Evolutionary conservation across 2,113 vertebrate genomes (phyloP), one percentile per base, ranked within the genome.

Genomic region (Pygoscelis adeliae): DNA sequence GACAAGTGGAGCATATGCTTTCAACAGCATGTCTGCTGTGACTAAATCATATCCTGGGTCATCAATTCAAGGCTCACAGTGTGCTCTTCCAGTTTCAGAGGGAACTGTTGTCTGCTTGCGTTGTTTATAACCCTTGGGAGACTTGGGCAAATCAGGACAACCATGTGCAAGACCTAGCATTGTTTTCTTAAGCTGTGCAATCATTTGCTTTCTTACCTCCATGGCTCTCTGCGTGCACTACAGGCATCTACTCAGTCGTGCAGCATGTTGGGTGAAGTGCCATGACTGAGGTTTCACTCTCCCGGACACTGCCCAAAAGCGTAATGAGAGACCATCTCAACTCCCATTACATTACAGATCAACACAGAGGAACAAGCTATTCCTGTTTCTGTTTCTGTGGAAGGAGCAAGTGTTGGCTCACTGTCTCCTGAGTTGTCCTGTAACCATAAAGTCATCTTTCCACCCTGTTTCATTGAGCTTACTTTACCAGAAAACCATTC

Each of bases 1-100:
- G 83, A 87, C 92, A 97, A 95, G 78, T 46, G 59, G 73, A 95
- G 88, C 86, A 91, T 92, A 89, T 83, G 73, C 80, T 93, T 65
- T 85, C 76, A 77, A 74, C 92, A 95, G 73, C 66, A 38, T 85
- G 72, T 87, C 92, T 95, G 80, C 77, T 86, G 76, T 65, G 84
- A 74, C 88, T 74, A 77, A 89, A 92, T 94, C 81, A 77, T 83
- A 65, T 44, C 79, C 83, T 69, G 56, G 93, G 91, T 93, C 89
- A 96, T 85, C 76, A 76, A 18, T 67, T 87, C 88, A 84, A 79
- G 65, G 55, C 81, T 94, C 3, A 16, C 27, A 42, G 69, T 16
- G 23, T n/a, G 17, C 7, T 73, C 22, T 70, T 90, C 61, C 58
- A 73, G 69, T 70, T 86, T 89, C 87, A 93, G 76, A 90, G 87